Evolutionary conservation across 2,888 invertebrate genomes (phyloP), one percentile per base, ranked within the genome.

Genomic region (Drosophila sordidula): DNA sequence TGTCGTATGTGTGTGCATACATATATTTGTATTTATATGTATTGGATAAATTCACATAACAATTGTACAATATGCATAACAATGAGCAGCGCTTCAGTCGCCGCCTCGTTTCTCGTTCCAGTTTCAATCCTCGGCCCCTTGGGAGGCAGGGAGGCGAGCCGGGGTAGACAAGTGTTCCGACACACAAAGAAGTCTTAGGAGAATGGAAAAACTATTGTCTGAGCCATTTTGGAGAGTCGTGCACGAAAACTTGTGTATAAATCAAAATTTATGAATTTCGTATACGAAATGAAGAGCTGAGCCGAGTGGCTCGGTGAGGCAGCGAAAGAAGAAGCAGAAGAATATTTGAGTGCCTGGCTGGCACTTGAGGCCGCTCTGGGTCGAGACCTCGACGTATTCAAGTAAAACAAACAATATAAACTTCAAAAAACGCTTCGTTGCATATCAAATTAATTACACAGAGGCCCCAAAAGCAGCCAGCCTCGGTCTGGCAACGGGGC

Each of bases 381-480:
- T 76, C 70, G 79, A 78, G 83, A 64, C 65, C 80, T 47, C 65
- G 64, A 61, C 72, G 76, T 63, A 75, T 88, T 84, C 75, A 72
- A 83, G 62, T 78, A 83, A 89, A 68, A 72, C 81, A 88, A 85
- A 84, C 89, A 84, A 88, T 86, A 84, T 75, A 88, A 88, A 88
- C 89, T 87, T 85, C 70, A 81, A 88, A 78, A 82, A 85, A 89
- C 89, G 84, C 89, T 89, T 85, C 84, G 89, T 78, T 89, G 84
- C 84, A 85, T 89, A 85, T 85, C 84, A 85, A 85, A 85, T 85
- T 85, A 85, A 84, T 84, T 88, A 84, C 84, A 75, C 66, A 68
- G 64, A 78, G 74, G 58, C 74, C 61, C 64, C 62, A 75, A 70
- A 63, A 74, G 57, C 75, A 65, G 61, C 49, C 57, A 56, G 36